Conservation (phyloP, 23 tunicate species). For the Styela clava region DNA sequence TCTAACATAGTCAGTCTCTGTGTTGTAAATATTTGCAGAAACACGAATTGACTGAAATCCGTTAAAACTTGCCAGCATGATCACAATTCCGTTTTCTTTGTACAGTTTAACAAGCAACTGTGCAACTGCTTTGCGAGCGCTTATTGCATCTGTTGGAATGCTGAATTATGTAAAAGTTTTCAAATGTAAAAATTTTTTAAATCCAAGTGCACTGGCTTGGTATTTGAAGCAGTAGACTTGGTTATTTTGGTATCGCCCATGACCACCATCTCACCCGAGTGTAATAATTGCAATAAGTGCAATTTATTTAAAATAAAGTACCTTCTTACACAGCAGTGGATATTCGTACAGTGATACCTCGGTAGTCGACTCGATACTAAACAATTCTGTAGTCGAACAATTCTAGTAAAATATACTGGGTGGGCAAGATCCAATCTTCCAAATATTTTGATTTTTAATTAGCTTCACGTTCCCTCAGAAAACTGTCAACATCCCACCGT, state of each 20-base stretch:
- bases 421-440: no score
- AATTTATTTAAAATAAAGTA: no score
- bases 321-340: not conserved
- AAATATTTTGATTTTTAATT: not conserved
- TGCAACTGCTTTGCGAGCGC: not conserved
- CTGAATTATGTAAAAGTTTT: not conserved
- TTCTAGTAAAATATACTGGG: not conserved
- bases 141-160: not conserved
- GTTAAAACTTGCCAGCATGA: not conserved
- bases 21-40: not conserved
- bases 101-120: not conserved
- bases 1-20: not conserved
- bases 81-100: not conserved
- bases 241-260: no score
- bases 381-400: no score
- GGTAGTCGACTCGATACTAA: not conserved
- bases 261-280: no score
- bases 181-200: no score
- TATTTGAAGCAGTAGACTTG: no score
- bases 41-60: not conserved
- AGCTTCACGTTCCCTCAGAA: not conserved
- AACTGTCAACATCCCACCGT: no score
- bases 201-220: no score
- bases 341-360: not conserved
- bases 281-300: no score